Conservation (phyloP, 2,797 vertebrate species). For the Gallinago nigripennis region DNA sequence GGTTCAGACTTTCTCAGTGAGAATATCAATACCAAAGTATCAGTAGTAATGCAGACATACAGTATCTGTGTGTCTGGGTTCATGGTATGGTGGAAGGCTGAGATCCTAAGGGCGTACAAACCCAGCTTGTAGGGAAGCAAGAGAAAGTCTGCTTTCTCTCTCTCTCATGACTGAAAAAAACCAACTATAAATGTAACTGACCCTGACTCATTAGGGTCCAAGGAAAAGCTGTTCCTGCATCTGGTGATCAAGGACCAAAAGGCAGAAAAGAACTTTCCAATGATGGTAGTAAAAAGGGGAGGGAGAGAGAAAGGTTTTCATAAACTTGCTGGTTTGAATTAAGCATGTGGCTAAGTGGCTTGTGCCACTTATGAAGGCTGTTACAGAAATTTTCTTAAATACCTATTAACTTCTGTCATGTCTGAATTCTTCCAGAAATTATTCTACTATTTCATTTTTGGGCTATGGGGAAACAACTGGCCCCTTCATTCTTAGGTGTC, state of each 20-base stretch:
- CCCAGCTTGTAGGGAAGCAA: neutral
- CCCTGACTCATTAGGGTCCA: neutral
- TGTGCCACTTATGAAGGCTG: neutral
- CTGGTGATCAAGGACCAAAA: neutral
- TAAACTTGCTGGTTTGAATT: neutral
- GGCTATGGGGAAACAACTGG: neutral
- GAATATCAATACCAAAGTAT: neutral
- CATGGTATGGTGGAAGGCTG: neutral
- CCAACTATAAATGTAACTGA: neutral
- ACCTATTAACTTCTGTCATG: neutral
- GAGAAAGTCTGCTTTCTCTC: neutral
- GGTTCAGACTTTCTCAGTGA: neutral
- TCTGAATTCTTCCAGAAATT: neutral
- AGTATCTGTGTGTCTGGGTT: neutral
- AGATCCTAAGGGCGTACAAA: neutral
- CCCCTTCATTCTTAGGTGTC: neutral
- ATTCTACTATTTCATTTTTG: neutral
- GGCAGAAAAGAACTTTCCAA: neutral
- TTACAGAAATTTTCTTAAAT: neutral
- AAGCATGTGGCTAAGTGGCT: neutral
- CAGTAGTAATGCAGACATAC: neutral
- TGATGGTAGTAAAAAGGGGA: neutral
- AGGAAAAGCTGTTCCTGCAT: neutral
- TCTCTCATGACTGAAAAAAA: neutral
- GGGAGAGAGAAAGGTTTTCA: neutral